Evolutionary conservation across 2,888 invertebrate species (phyloP).

Genomic region (Tetheella fluctuosa): DNA sequence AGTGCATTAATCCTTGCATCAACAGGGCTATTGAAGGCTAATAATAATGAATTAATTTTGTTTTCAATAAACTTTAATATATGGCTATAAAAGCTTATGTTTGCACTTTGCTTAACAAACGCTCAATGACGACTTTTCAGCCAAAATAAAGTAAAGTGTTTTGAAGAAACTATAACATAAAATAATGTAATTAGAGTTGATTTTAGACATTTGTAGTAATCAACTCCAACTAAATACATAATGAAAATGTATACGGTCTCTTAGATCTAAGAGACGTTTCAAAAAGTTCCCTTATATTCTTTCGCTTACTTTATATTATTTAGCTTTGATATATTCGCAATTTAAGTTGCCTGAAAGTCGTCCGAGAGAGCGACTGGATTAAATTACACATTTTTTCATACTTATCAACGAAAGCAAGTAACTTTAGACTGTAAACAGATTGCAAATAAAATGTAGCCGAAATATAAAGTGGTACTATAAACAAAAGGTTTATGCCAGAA

Average conservation of each 20-base stretch:
- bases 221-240: not conserved
- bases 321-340: constrained; percentile 82
- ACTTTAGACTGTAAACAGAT: constrained; percentile 62
- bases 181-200: too few species aligned
- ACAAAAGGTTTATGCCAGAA: constrained; percentile 17
- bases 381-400: constrained; percentile 72
- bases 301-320: constrained; percentile 77
- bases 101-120: not conserved
- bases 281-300: constrained; percentile 73
- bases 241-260: constrained; percentile 35
- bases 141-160: too few species aligned
- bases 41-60: constrained; percentile 1
- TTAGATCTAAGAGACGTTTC: constrained; percentile 50
- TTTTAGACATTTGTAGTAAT: too few species aligned
- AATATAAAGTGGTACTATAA: constrained; percentile 24
- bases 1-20: constrained; percentile 26
- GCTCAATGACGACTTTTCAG: not conserved
- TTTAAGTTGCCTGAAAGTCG: constrained; percentile 80
- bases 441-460: constrained; percentile 19
- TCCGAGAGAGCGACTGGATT: constrained; percentile 66
- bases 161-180: too few species aligned
- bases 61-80: not conserved
- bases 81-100: too few species aligned
- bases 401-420: constrained; percentile 58
- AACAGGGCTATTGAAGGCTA: constrained; percentile 20